Evolutionary conservation across 2,797 vertebrate species (phyloP).

Genomic region (Oreonectes daqikongensis): DNA sequence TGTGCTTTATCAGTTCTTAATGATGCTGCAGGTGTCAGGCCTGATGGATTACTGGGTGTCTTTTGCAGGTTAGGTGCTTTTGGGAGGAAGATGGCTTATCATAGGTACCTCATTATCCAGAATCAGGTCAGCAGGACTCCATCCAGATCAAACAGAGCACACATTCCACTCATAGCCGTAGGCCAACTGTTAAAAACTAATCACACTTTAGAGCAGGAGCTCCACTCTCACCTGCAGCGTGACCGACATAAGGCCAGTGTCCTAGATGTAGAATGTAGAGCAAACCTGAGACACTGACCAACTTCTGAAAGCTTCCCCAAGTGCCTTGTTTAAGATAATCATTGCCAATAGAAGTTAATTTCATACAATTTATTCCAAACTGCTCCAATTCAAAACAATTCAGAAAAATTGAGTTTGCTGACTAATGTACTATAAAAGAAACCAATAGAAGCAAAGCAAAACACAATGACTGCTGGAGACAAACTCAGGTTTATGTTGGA

Average conservation of each 20-base stretch:
- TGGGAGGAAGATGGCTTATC: constrained; percentile 47
- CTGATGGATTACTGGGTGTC: constrained; percentile 63
- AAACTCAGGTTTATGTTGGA: too few relatives aligned
- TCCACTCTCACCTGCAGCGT: constrained; percentile 39
- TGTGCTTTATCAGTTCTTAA: constrained; percentile 67
- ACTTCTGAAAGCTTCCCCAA: neutral
- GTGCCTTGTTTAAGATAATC: neutral
- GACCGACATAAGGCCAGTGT: constrained; percentile 42
- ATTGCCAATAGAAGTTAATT: neutral
- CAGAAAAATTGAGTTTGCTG: neutral
- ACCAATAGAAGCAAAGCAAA: neutral
- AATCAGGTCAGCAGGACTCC: constrained; percentile 43
- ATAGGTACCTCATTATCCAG: constrained; percentile 45
- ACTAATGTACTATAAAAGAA: neutral
- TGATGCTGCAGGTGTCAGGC: constrained; percentile 64
- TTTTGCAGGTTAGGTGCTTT: constrained; percentile 56
- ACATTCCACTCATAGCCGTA: constrained; percentile 10
- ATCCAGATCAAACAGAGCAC: constrained; percentile 37
- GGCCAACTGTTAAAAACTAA: constrained; percentile 45
- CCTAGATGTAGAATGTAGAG: constrained; percentile 48
- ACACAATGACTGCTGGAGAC: neutral
- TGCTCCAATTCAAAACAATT: neutral
- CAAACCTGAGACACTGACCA: constrained; percentile 30
- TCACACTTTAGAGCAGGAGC: constrained; percentile 42
- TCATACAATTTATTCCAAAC: neutral